Evolutionary conservation across 2,888 invertebrate species (phyloP).

Genomic region (Apotomis betuletana): DNA sequence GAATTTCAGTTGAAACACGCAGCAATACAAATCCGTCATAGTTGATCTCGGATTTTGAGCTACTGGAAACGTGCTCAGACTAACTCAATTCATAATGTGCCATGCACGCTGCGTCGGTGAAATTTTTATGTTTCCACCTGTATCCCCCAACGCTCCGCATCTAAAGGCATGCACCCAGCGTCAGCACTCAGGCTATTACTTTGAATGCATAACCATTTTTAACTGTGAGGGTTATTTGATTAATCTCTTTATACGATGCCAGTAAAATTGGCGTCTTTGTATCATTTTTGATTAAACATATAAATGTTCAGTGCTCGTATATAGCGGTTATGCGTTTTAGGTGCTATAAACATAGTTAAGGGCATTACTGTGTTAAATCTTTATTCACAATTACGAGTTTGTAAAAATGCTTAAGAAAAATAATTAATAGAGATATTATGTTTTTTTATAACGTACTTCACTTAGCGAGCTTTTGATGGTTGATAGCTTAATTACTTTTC

Average conservation of each 20-base stretch:
- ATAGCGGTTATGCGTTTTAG: no score
- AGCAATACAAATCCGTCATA: background rate
- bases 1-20: no score
- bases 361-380: no score
- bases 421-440: no score
- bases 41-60: constrained; percentile 15
- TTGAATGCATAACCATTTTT: constrained; percentile 63
- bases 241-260: constrained; percentile 19
- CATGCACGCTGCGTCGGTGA: constrained; percentile 55
- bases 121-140: constrained; percentile 65
- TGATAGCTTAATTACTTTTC: no score
- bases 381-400: no score
- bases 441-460: no score
- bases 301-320: no score
- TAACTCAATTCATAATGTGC: constrained; percentile 77
- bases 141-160: constrained; percentile 44
- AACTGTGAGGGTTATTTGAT: constrained; percentile 54
- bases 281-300: background rate
- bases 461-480: no score
- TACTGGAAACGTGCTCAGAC: constrained; percentile 46
- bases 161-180: constrained; percentile 47
- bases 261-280: background rate
- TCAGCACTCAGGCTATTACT: constrained; percentile 60
- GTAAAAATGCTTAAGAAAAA: no score
- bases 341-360: no score